Evolutionary conservation across 2,888 invertebrate genomes (phyloP).

Genomic region (Stenichneumon culpator): DNA sequence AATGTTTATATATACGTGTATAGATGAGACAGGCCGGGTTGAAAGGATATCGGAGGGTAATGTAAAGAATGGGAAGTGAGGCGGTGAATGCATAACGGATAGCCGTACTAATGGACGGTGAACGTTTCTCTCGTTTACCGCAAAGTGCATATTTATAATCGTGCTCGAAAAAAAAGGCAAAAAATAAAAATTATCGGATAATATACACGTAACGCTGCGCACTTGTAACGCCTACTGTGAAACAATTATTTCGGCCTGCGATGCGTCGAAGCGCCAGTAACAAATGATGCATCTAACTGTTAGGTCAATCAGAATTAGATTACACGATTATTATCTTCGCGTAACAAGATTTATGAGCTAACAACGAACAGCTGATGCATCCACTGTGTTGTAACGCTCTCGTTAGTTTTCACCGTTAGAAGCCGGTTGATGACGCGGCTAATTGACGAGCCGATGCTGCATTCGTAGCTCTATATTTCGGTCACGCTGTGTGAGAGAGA

Average conservation of each 20-base stretch:
- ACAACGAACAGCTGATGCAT: conserved; percentile 14
- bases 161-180: conserved; percentile 4
- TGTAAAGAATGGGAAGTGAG: conserved; percentile 21
- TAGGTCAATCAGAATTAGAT: conserved; percentile 50
- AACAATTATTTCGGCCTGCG: conserved; percentile 29
- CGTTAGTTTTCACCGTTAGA: conserved; percentile 54
- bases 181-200: not conserved
- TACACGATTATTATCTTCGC: conserved; percentile 50
- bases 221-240: conserved; percentile 17
- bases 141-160: conserved; percentile 52
- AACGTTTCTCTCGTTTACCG: conserved; percentile 39
- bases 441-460: conserved; percentile 29
- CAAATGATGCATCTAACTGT: conserved; percentile 52
- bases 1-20: conserved; percentile 23
- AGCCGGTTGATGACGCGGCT: conserved; percentile 37
- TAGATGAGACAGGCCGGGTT: conserved; percentile 31
- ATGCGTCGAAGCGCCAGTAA: conserved; percentile 20
- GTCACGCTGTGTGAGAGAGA: not conserved
- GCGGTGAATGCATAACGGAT: conserved; percentile 53
- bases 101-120: conserved; percentile 20
- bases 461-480: conserved; percentile 22
- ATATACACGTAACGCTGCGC: conserved; percentile 2
- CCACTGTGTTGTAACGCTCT: conserved; percentile 6
- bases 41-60: conserved; percentile 53
- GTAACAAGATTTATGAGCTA: conserved; percentile 54